Base-by-base conservation (phyloP, 1,140 invertebrate genomes). In the Mycetomoellerius zeteki region DNA sequence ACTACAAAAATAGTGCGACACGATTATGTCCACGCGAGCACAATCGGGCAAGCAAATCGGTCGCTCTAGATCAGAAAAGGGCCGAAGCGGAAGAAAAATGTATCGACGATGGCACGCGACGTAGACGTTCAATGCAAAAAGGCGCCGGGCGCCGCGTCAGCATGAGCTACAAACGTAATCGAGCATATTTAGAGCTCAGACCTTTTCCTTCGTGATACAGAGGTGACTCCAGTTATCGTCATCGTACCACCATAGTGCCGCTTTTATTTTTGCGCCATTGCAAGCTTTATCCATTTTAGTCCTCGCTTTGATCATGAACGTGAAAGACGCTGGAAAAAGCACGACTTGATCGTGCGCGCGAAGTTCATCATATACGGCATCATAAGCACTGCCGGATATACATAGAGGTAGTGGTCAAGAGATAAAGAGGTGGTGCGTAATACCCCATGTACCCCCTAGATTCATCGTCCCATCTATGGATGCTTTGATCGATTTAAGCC, bases 141-240 rank as follows among this genome's bases (percentile, higher is more conserved):
- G 88, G 86, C 85, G 84, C 86, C 69, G 72, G n/a, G 56, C 62
- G 87, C 90, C 81, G 82, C 88, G 71, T 90, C 85, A 86, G 58
- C 71, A n/a, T 52, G 87, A 30, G 64, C 75, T 88, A 90, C 81
- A 90, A 93, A 89, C 84, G 88, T 91, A 87, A 86, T 90, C 86
- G 85, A 86, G 86, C 85, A 81, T 86, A 88, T 64, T 84, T 85
- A 86, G 80, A 56, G n/a, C 27, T 56, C 37, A 60, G 80, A 73
- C 80, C 54, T 73, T 84, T 84, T 60, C 76, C 87, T 67, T 88
- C 84, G 16, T 80, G 21, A 84, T 84, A 86, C 56, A 72, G 88
- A 73, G 50, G 73, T 85, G 86, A 64, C 91, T 88, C 65, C 72
- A 88, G 78, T 82, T 86, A 87, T 86, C 86, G 73, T 87, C 47